Percentiles rank a stretch among this genome's conserved stretches.
These are phyloP conservation scores for Drosophila rhopaloa DNA, from an alignment of 1,140 invertebrate species.

Conservation along the genomic window DNA sequence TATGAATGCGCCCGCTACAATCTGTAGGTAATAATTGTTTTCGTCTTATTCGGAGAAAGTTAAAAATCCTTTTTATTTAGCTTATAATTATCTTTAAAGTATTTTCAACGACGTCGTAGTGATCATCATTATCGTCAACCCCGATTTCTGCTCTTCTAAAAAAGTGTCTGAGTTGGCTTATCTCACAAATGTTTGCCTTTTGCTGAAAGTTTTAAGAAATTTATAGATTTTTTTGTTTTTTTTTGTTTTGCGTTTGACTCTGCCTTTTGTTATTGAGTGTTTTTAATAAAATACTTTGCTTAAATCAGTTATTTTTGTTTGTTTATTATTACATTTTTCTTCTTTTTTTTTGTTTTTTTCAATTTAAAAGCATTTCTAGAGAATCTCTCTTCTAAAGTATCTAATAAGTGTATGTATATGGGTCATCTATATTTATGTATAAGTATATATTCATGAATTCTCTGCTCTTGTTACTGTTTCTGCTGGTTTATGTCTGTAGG, in stretches of 20 bases:
- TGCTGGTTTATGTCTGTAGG: constrained; percentile 56
- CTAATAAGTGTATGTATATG: constrained; percentile 61
- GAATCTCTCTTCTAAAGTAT: constrained; percentile 73
- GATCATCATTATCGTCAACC: constrained; percentile 27
- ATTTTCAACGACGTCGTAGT: constrained; percentile 50
- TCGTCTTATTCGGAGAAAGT: constrained; percentile 71
- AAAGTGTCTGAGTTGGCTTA: constrained; percentile 54
- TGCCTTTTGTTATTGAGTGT: constrained; percentile 34
- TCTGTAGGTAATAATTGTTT: constrained; percentile 61
- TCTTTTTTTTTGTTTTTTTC: constrained; percentile 23
- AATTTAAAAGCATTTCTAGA: constrained; percentile 75
- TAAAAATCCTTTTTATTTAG: constrained; percentile 70
- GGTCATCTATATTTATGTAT: constrained; percentile 64
- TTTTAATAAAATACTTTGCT: constrained; percentile 67
- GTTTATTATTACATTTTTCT: constrained; percentile 16
- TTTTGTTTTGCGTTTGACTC: constrained; percentile 21
- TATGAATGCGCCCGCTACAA: constrained; percentile 61
- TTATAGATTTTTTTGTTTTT: constrained; percentile 32
- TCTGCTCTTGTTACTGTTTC: constrained; percentile 30
- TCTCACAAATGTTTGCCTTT: constrained; percentile 48
- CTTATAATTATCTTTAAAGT: constrained; percentile 70
- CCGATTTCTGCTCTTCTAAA: constrained; percentile 47
- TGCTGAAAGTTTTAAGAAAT: constrained; percentile 65
- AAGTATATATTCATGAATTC: constrained; percentile 42
- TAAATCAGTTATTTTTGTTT: constrained; percentile 32